Evolutionary conservation across 1,140 invertebrate species (phyloP), one percentile per base, ranked within the genome.

Genomic region (Bombus picipes): DNA sequence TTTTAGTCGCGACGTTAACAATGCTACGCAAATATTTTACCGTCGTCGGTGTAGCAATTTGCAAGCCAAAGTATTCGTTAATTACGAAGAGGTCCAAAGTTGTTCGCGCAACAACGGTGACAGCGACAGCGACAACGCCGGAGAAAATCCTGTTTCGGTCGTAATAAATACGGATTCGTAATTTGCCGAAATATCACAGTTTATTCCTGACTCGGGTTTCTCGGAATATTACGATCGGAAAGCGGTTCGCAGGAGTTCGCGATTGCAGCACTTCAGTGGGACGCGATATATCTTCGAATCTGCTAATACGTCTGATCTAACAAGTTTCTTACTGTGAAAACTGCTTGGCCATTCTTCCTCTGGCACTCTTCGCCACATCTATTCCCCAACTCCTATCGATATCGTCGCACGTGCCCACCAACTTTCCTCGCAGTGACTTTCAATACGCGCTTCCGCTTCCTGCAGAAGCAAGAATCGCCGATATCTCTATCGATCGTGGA

Each of bases 241-340:
- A 5, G 15, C 47, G 47, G 6, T 47, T 47, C 47, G 47, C 47
- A 62, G 43, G 32, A 72, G 53, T 73, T 68, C 25, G 70, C 65
- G 43, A 66, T 71, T 47, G 73, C 83, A 37, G 32, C 62, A 53
- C 18, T 53, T 22, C 18, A 22, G 47, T 8, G 6, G 47, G 18
- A 8, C 47, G 47, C 47, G 47, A 53, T 53, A 53, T 53, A 53
- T 53, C 47, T 53, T 75, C 78, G 43, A 89, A 80, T 89, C 74
- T 53, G 73, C 88, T 89, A 89, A 89, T 89, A 89, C 81, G 83
- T 86, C 79, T 39, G 87, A 89, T 71, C 77, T 88, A 85, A 89
- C 88, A 81, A 89, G 76, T 89, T 89, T 82, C 82, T 81, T 74
- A 75, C 73, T 13, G 57, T 39, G 66, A 80, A 82, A 88, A 86